Conservation (phyloP, 2,797 vertebrate genomes). For the Centroberyx gerrardi region DNA sequence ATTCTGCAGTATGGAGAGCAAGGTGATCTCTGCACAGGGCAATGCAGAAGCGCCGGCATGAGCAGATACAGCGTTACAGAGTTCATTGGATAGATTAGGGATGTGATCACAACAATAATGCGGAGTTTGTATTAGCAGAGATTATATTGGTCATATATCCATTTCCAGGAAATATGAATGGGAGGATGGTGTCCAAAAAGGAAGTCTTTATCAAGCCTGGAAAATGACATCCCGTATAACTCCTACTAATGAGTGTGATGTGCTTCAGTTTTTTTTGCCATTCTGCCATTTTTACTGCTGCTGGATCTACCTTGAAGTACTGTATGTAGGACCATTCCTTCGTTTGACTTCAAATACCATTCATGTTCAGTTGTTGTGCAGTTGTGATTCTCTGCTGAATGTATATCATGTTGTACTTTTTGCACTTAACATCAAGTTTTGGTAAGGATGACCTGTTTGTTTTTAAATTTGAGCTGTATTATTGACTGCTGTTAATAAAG, state of each 20-base stretch:
- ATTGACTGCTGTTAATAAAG: conserved; percentile 78
- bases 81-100: not conserved
- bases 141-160: not conserved
- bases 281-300: conserved; percentile 29
- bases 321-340: conserved; percentile 55
- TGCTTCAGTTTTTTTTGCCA: conserved; percentile 6
- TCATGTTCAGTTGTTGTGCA: conserved; percentile 48
- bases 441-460: conserved; percentile 54
- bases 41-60: no score
- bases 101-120: not conserved
- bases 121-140: not conserved
- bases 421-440: conserved; percentile 50
- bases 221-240: not conserved
- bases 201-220: not conserved
- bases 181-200: not conserved
- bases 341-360: conserved; percentile 34
- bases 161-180: not conserved
- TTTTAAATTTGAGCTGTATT: conserved; percentile 63
- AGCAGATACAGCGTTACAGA: not conserved
- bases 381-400: conserved; percentile 74
- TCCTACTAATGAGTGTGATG: not conserved
- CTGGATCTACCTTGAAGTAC: conserved; percentile 33
- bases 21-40: no score
- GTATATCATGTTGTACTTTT: conserved; percentile 56
- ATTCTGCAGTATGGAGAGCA: conserved; percentile 2